Evolutionary conservation across 2,888 invertebrate genomes (phyloP).

Genomic region (Sialis lutaria): DNA sequence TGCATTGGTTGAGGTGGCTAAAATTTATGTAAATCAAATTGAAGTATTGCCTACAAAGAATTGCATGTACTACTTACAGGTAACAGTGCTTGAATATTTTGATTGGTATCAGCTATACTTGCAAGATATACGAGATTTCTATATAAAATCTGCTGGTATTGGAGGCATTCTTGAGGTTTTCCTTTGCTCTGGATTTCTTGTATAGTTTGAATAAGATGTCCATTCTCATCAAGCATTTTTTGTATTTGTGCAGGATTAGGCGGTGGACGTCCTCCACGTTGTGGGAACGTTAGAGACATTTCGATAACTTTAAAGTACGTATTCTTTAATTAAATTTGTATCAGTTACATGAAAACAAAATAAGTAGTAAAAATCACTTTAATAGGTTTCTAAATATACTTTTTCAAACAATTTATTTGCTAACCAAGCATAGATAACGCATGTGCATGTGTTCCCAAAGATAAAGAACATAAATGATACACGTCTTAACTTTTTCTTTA

Average conservation of each 20-base stretch:
- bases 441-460: too few species aligned
- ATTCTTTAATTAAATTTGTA: background rate
- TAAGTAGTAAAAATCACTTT: too few species aligned
- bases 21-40: background rate
- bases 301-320: slow-evolving; percentile 5
- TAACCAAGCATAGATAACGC: too few species aligned
- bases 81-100: slow-evolving; percentile 75
- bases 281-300: slow-evolving; percentile 61
- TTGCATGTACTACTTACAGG: slow-evolving; percentile 46
- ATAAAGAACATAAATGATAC: too few species aligned
- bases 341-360: too few species aligned
- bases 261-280: slow-evolving; percentile 52
- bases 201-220: slow-evolving; percentile 89
- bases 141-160: slow-evolving; percentile 88
- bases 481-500: too few species aligned
- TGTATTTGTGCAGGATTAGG: slow-evolving; percentile 75
- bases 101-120: slow-evolving; percentile 89
- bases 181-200: slow-evolving; percentile 94
- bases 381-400: too few species aligned
- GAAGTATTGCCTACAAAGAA: background rate
- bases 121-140: slow-evolving; percentile 91
- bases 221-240: slow-evolving; percentile 95
- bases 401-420: too few species aligned
- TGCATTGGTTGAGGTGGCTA: slow-evolving; percentile 6
- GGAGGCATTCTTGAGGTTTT: slow-evolving; percentile 80